These are phyloP conservation scores for Drosophila aff. DNA, from an alignment of 1,140 invertebrate species.

Conservation along the genomic window DNA sequence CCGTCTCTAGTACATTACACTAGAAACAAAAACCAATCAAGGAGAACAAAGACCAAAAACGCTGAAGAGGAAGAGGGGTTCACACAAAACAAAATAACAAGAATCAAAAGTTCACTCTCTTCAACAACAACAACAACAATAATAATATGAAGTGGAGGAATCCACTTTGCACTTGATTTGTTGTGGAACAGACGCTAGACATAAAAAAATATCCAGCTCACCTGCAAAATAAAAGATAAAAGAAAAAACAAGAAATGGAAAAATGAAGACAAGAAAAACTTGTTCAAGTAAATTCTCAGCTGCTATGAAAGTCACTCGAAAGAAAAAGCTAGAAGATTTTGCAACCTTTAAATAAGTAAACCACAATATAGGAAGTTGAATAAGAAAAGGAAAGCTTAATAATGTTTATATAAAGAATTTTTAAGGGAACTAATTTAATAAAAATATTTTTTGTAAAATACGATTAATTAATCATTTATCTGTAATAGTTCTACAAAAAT, in stretches of 20 bases:
- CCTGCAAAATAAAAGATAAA: conserved; percentile 39
- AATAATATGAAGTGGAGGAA: conserved; percentile 36
- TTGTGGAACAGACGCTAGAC: conserved; percentile 60
- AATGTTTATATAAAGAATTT: too few relatives aligned
- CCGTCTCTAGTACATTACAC: conserved; percentile 30
- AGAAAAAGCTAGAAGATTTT: background rate
- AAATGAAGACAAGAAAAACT: conserved; percentile 34
- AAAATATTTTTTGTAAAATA: background rate
- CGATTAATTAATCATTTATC: background rate
- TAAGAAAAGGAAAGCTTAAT: background rate
- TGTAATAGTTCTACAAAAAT: background rate
- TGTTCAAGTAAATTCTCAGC: conserved; percentile 37
- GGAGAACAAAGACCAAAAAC: conserved; percentile 29
- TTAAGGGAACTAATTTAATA: too few relatives aligned
- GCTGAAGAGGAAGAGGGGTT: background rate
- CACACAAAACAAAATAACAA: conserved; percentile 49
- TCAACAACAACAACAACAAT: conserved; percentile 30
- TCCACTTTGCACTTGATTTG: conserved; percentile 73
- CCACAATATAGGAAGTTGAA: background rate
- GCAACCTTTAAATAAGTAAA: background rate
- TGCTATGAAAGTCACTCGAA: conserved; percentile 19
- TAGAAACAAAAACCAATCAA: conserved; percentile 59
- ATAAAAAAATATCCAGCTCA: conserved; percentile 34
- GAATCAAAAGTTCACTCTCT: conserved; percentile 57
- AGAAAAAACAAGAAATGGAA: conserved; percentile 5